phyloP scores from a whole-genome alignment of 2,797 vertebrate species.

The Myotis planiceps region DNA sequence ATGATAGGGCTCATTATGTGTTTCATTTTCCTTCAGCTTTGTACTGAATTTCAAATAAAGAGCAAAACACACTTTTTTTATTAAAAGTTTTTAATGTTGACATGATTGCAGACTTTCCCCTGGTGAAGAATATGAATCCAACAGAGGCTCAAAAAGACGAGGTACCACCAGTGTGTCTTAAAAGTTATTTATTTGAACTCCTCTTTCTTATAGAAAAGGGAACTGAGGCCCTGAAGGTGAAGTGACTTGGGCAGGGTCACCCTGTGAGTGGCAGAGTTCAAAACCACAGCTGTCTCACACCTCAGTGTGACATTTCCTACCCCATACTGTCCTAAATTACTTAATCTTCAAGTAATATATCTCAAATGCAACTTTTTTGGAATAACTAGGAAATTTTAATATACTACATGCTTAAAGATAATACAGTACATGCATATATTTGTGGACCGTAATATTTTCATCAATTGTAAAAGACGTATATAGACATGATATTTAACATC shows the following conservation, averaged over 20 bases:
- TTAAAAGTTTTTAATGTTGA: background rate
- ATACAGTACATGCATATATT: background rate
- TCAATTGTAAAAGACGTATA: background rate
- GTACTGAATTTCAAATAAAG: slow-evolving; percentile 50
- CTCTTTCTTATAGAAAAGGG: slow-evolving; percentile 23
- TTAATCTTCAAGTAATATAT: background rate
- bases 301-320: background rate
- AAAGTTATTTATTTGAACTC: background rate
- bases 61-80: background rate
- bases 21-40: slow-evolving; percentile 48
- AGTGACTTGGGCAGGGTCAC: background rate
- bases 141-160: background rate
- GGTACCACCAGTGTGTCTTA: background rate
- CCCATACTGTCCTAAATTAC: background rate
- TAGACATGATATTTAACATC: background rate
- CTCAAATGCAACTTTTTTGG: background rate
- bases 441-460: background rate
- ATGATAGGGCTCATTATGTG: background rate
- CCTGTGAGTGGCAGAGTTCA: background rate
- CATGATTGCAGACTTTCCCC: background rate
- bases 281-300: background rate
- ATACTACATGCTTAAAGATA: background rate
- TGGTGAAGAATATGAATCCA: slow-evolving; percentile 13
- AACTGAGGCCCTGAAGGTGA: background rate
- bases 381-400: background rate